Evolutionary conservation across 2,888 invertebrate species (phyloP).

Genomic region (Catocala nupta): DNA sequence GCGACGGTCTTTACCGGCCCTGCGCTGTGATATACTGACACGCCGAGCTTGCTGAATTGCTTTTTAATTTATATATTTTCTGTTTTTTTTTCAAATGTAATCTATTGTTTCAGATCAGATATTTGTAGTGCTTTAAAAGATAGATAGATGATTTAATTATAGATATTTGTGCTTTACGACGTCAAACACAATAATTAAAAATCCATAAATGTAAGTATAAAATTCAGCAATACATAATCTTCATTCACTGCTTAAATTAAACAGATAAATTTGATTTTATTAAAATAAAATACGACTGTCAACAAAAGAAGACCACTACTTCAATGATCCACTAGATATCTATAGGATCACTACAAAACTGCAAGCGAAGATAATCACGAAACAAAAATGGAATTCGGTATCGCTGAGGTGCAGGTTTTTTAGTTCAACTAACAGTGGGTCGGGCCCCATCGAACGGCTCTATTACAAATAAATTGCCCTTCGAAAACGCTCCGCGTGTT

Average conservation of each 20-base stretch:
- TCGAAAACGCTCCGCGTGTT: slow-evolving; percentile 81
- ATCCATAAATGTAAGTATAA: too few relatives aligned
- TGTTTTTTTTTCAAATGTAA: slow-evolving; percentile 25
- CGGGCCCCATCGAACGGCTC: slow-evolving; percentile 70
- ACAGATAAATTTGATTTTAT: too few relatives aligned
- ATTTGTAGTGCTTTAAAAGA: background rate
- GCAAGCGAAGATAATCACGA: slow-evolving; percentile 9
- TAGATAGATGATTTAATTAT: too few relatives aligned
- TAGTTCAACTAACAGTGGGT: slow-evolving; percentile 49
- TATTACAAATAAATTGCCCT: slow-evolving; percentile 87
- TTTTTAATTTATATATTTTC: slow-evolving; percentile 53
- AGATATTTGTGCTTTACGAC: too few relatives aligned
- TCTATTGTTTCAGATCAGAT: slow-evolving; percentile 18
- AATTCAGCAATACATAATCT: too few relatives aligned
- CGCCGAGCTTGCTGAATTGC: slow-evolving; percentile 46
- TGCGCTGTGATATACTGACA: slow-evolving; percentile 55
- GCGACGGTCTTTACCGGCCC: slow-evolving; percentile 63
- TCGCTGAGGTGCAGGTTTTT: slow-evolving; percentile 23
- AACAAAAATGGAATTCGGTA: background rate
- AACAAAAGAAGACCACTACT: too few relatives aligned
- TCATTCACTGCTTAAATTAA: too few relatives aligned
- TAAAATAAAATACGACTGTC: too few relatives aligned
- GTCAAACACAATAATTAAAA: too few relatives aligned
- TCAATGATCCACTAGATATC: background rate
- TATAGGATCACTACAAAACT: background rate